These are phyloP conservation scores for Ecliptopera silaceata DNA, from an alignment of 2,888 invertebrate genomes.

Conservation along the genomic window DNA sequence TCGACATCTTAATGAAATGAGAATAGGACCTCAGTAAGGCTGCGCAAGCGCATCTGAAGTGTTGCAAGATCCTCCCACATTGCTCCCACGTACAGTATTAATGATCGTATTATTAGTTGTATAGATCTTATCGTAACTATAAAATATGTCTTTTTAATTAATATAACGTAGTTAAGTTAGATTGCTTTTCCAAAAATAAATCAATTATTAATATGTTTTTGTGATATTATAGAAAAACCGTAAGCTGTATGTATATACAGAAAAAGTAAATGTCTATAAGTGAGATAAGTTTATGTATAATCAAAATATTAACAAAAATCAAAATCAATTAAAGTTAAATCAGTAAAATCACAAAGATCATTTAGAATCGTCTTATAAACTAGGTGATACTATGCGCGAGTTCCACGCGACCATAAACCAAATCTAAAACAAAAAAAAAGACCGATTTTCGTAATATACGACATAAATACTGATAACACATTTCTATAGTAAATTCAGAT, in stretches of 20 bases:
- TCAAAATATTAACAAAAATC: no score
- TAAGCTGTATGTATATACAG: no score
- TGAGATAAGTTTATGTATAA: no score
- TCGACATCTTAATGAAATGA: not conserved
- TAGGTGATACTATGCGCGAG: no score
- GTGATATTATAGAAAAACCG: no score
- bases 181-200: not conserved
- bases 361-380: no score
- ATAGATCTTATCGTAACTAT: slow-evolving; percentile 28
- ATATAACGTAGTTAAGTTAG: slow-evolving; percentile 9
- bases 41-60: slow-evolving; percentile 36
- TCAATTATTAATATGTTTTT: not conserved
- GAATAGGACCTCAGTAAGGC: slow-evolving; percentile 15
- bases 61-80: slow-evolving; percentile 36
- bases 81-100: slow-evolving; percentile 33
- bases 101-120: slow-evolving; percentile 32
- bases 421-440: no score
- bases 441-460: no score
- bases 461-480: not conserved
- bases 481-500: not conserved
- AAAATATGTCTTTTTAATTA: slow-evolving; percentile 16
- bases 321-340: no score
- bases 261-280: no score
- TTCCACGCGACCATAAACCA: no score
- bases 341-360: no score